These are phyloP conservation scores for Euura saliciscinereae DNA, from an alignment of 1,140 invertebrate species.

Conservation along the genomic window DNA sequence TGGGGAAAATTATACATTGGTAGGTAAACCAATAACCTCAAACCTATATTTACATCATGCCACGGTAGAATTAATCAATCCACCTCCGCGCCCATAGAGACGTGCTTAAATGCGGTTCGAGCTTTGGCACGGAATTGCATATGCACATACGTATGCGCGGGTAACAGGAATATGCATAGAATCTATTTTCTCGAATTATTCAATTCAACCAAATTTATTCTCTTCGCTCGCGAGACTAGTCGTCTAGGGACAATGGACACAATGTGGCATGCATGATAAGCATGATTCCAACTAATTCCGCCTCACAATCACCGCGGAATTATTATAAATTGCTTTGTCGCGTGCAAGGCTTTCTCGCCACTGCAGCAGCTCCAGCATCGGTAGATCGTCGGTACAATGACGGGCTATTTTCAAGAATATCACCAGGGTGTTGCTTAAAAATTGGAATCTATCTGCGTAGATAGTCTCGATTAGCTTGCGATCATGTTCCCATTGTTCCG, in stretches of 20 bases:
- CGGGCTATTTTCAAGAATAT: too few species aligned
- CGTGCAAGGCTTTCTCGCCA: neutral
- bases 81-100: too few species aligned
- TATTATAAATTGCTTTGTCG: neutral
- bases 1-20: too few species aligned
- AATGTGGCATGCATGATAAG: neutral
- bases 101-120: neutral
- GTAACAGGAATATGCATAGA: neutral
- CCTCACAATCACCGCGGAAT: neutral
- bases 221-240: neutral
- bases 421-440: too few species aligned
- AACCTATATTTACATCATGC: too few species aligned
- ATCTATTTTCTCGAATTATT: slow-evolving; percentile 4
- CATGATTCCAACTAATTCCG: neutral
- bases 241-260: neutral
- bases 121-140: neutral
- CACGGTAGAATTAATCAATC: too few species aligned
- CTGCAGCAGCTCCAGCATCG: too few species aligned
- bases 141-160: neutral
- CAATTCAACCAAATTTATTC: slow-evolving; percentile 3
- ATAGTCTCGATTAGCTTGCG: neutral
- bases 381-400: too few species aligned
- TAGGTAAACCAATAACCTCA: too few species aligned
- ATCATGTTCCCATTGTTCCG: slow-evolving; percentile 6
- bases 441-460: neutral